These are phyloP conservation scores for Marisa cornuarietis DNA, from an alignment of 1,140 invertebrate species.

Conservation along the genomic window DNA sequence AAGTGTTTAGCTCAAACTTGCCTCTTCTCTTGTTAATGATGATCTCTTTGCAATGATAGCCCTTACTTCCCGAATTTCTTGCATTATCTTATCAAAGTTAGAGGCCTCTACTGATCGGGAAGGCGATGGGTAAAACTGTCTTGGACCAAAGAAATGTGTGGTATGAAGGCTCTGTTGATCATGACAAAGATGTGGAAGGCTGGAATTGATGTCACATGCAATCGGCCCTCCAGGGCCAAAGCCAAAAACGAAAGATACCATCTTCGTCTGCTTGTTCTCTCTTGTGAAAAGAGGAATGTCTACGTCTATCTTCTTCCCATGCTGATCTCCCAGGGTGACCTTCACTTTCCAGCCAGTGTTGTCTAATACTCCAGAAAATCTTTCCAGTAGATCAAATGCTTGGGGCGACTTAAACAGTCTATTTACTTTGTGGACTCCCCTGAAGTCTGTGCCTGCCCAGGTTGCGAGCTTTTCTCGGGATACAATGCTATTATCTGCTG, in stretches of 20 bases:
- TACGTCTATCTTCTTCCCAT: constrained; percentile 21
- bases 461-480: constrained; percentile 27
- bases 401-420: constrained; percentile 22
- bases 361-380: constrained; percentile 31
- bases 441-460: constrained; percentile 2
- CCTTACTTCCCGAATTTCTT: too few relatives aligned
- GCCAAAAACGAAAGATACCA: constrained; percentile 37
- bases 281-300: constrained; percentile 26
- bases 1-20: too few relatives aligned
- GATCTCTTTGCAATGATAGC: too few relatives aligned
- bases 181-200: background rate
- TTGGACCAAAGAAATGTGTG: too few relatives aligned
- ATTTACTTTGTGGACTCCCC: constrained; percentile 17
- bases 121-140: too few relatives aligned
- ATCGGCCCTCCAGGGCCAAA: constrained; percentile 36
- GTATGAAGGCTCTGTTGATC: too few relatives aligned
- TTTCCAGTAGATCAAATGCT: constrained; percentile 16
- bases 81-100: too few relatives aligned
- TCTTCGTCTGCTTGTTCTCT: constrained; percentile 23
- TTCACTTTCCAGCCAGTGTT: constrained; percentile 31
- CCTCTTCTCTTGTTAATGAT: too few relatives aligned
- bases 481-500: constrained; percentile 19
- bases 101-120: too few relatives aligned
- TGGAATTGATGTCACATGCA: constrained; percentile 34
- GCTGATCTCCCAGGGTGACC: background rate